Conservation (phyloP, 2,888 invertebrate species). For the Lypha dubia region DNA sequence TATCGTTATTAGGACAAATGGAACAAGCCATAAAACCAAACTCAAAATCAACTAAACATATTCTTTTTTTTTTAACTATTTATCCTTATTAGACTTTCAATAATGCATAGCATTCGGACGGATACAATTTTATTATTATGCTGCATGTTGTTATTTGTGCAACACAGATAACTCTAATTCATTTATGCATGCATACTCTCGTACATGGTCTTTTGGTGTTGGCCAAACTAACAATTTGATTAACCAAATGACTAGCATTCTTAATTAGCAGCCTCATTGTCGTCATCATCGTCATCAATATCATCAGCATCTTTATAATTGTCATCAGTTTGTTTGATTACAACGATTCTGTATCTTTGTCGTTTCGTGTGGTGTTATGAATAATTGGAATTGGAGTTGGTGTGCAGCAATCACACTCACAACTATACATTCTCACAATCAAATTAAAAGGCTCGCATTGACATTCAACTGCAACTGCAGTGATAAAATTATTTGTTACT, state of each 20-base stretch:
- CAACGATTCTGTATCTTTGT: slow-evolving; percentile 19
- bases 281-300: slow-evolving; percentile 34
- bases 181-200: slow-evolving; percentile 14
- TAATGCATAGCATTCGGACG: slow-evolving; percentile 57
- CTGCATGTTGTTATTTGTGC: slow-evolving; percentile 15
- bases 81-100: background rate
- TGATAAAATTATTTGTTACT: slow-evolving; percentile 3
- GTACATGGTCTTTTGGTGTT: slow-evolving; percentile 34
- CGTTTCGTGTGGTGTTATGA: background rate
- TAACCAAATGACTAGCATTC: slow-evolving; percentile 68
- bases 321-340: slow-evolving; percentile 24
- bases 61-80: background rate
- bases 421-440: slow-evolving; percentile 3
- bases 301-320: slow-evolving; percentile 4
- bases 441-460: slow-evolving; percentile 11
- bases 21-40: slow-evolving; percentile 25
- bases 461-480: background rate
- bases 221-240: slow-evolving; percentile 60
- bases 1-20: background rate
- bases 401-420: slow-evolving; percentile 5
- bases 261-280: slow-evolving; percentile 58
- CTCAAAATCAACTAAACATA: background rate
- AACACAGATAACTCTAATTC: slow-evolving; percentile 18
- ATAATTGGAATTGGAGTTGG: slow-evolving; percentile 1
- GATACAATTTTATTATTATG: slow-evolving; percentile 44